Conservation (phyloP, 2,888 invertebrate species). For the Nephrotoma appendiculata region DNA sequence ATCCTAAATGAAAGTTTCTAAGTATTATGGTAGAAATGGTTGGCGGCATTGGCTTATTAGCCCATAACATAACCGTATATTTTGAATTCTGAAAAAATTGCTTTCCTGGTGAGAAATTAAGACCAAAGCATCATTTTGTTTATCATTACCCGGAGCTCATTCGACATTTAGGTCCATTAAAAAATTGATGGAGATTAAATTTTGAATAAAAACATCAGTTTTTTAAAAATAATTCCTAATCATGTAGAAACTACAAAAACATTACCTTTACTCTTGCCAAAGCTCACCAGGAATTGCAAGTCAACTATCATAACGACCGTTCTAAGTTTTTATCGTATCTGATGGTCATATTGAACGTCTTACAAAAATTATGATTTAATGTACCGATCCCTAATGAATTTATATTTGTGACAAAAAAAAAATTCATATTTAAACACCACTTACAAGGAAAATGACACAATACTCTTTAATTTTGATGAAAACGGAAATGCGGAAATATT, state of each 20-base stretch:
- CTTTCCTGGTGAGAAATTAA: not conserved
- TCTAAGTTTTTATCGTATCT: not conserved
- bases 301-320: not conserved
- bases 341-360: not conserved
- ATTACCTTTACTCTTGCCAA: not conserved
- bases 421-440: not conserved
- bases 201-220: not conserved
- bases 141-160: not conserved
- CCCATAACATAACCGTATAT: not conserved
- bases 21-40: constrained; percentile 8
- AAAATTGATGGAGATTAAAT: not conserved
- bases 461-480: not conserved
- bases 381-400: not conserved
- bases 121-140: not conserved
- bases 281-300: not conserved
- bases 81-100: not conserved
- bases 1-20: constrained; percentile 9
- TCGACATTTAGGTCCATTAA: not conserved
- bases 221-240: not conserved
- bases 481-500: not conserved
- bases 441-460: not conserved
- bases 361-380: not conserved
- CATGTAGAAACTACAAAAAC: not conserved
- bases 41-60: not conserved
- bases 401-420: not conserved